Evolutionary conservation across 2,113 vertebrate species (phyloP), one percentile per base, ranked within the genome.

Genomic region (Centropus bengalensis): DNA sequence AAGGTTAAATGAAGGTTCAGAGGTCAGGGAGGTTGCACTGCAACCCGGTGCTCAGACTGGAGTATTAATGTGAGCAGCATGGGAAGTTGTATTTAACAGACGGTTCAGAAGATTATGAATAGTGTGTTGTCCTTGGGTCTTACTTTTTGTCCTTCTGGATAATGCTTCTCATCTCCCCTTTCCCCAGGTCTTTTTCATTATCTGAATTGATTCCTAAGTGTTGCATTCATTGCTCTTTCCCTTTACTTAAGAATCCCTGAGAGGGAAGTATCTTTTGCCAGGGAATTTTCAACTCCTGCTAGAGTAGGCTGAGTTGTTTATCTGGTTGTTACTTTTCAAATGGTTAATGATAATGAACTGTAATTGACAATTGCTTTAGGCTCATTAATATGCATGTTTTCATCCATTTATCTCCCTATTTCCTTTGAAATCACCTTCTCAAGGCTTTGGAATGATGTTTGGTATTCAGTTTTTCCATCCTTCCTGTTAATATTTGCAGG

Each of bases 341-440:
- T 92, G 63, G 94, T 66, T 91, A 91, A 96, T 93, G 83, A 85
- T 92, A 93, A 94, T 90, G 84, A 95, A 80, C 33, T 96, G 47
- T 92, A 80, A 92, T 94, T 93, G 74, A 96, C 77, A 82, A 81
- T 70, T 94, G 69, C 92, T 78, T 89, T 89, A 62, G 45, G 13
- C 70, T 94, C 51, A 91, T 96, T 96, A 89, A 94, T 89, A 96
- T 79, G 55, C 77, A 83, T 82, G 67, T 82, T 95, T 89, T 68
- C 70, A 64, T 70, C 28, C 45, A 91, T 94, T 96, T 93, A 68
- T 94, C 90, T 94, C 52, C 42, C 18, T 33, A 9, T 94, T 96
- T 97, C 90, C 91, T 96, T 94, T 88, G 81, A 97, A 96, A 82
- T 89, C 86, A 89, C 96, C 93, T 94, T 96, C 76, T 93, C 76